A percentile compares a stretch with the other conserved stretches of the same genome.
These are phyloP conservation scores for Lacerta agilis DNA, from an alignment of 2,797 vertebrate genomes.

Conservation along the genomic window DNA sequence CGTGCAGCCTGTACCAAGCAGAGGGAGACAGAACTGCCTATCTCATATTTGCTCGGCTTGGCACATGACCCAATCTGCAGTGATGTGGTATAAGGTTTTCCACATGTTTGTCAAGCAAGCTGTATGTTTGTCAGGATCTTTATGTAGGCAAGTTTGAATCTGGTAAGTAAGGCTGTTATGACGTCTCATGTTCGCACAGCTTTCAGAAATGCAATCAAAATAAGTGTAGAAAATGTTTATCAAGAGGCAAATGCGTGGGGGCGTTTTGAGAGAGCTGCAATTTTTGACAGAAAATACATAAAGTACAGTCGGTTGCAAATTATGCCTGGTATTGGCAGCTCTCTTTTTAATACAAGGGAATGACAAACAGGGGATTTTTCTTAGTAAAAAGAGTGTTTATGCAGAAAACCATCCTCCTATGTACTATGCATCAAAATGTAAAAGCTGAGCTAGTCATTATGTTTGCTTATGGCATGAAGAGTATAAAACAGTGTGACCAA, in stretches of 20 bases:
- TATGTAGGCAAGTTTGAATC: neutral
- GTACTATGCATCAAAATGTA: neutral
- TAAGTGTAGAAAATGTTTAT: neutral
- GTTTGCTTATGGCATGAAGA: conserved; percentile 6
- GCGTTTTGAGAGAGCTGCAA: neutral
- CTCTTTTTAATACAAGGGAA: neutral
- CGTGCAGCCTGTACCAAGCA: neutral
- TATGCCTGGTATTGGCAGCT: conserved; percentile 4
- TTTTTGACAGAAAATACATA: neutral
- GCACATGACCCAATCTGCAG: neutral
- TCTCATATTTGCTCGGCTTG: neutral
- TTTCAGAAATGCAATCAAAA: neutral
- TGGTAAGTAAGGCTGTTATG: neutral
- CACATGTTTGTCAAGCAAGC: conserved; percentile 11
- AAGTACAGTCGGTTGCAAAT: neutral
- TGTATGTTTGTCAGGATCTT: neutral
- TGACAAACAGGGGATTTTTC: neutral
- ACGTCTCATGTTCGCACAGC: neutral
- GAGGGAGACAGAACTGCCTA: neutral
- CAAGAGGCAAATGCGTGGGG: neutral
- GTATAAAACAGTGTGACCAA: neutral
- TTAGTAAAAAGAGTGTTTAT: neutral
- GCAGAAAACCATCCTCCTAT: neutral
- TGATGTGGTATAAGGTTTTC: neutral
- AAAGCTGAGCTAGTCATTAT: neutral